Base-by-base conservation (phyloP, 2,797 vertebrate genomes). In the Sciurus vulgaris region DNA sequence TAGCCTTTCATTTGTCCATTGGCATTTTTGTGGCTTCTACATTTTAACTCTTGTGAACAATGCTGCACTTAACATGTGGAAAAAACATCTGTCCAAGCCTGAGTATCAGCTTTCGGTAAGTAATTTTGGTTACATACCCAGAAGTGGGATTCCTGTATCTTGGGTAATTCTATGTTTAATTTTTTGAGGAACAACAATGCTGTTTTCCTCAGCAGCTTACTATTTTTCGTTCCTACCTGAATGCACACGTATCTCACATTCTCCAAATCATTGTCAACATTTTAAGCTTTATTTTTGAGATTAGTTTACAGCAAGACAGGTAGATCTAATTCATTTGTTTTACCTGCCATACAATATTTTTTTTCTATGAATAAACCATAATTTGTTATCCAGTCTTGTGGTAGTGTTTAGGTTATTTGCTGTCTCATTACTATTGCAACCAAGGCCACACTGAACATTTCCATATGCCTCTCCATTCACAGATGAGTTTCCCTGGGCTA, bases 241-340 rank as follows among this genome's bases (percentile, higher is more conserved):
- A 24, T 3, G 28, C 51, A 30, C 9, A 86, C 51, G 61, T 18
- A 33, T 59, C 79, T 67, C 12, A 38, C 3, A 33, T 59, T 94
- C 76, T 78, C 63, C n/a, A 70, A 26, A 33, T 35, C 30, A 14
- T 84, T 69, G 54, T 22, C 59, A 93, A 67, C 38, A 65, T 72
- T 79, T 96, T 86, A 73, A 47, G 1, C 44, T 92, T 93, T 74
- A 26, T 38, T 96, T 78, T 54, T 89, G 18, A 88, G 56, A 86
- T 70, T 78, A 69, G 77, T 11, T 12, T 3, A 4, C 51, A 70
- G 51, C 47, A 65, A 41, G 28, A 69, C 73, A 90, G n/a, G 3
- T n/a, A 61, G n/a, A 83, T 61, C 11, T 70, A 79, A 89, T n/a
- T 33, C 20, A n/a, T 59, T 74, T 26, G 24, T 35, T 81, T 96